Evolutionary conservation across 2,113 vertebrate genomes (phyloP), one percentile per base, ranked within the genome.

Genomic region (Dascyllus trimaculatus): DNA sequence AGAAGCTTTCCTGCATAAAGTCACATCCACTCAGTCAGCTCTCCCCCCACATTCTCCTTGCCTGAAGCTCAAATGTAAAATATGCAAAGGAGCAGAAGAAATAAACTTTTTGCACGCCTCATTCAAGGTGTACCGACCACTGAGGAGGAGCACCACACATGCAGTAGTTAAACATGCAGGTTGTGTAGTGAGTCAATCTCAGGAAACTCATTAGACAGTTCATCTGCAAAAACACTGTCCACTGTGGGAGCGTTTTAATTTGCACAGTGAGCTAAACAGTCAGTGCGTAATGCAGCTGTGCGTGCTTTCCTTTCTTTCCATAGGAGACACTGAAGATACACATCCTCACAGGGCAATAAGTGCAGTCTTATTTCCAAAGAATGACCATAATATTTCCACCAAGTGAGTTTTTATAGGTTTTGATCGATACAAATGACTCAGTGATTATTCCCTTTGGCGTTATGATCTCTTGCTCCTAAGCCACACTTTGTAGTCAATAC

Each of bases 191-290:
- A 18, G 21, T 24, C 52, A 59, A 76, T 60, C 64, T 61, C 43
- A 74, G 51, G 58, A 80, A 71, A 67, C 24, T 72, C 46, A 56
- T 62, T 70, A 65, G 66, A 75, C 75, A 71, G 71, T 40, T 75
- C 43, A 14, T 0, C 32, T 51, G 21, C 25, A 81, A 75, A 56
- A 58, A 61, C 38, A 56, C 56, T 21, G 67, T 35, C 35, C 52
- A 10, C 46, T 46, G 17, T 43, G 14, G 40, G 14, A 43, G 40
- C 4, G 40, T 43, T 43, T 43, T 43, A 43, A 43, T 43, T 43
- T 13, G 4, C 40, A 43, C 40, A 43, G 40, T 8, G 40, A 43
- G 40, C 14, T 43, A 4, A 43, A 15, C 40, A 43, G 13, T 43
- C 14, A 13, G 3, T 43, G 40, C 14, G 13, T 15, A 14, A 49